Conservation (phyloP, 1,140 invertebrate genomes). For the Drosophila oshimai region DNA sequence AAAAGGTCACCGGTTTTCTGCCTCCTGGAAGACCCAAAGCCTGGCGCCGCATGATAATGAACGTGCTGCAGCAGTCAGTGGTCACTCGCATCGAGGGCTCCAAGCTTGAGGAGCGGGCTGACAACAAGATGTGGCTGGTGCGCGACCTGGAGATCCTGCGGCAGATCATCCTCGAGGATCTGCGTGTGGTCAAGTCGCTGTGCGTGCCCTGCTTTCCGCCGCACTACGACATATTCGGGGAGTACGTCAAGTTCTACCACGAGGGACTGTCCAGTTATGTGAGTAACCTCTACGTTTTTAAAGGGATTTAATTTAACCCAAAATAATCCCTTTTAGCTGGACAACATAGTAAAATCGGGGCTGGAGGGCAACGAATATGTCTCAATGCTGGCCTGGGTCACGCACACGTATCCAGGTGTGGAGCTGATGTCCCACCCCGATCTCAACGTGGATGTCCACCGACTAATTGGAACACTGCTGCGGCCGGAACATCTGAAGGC, state of each 20-base stretch:
- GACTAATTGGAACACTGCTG: conserved; percentile 87
- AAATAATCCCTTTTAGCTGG: conserved; percentile 85
- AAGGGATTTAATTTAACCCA: background rate
- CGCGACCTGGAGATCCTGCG: conserved; percentile 89
- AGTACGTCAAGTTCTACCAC: conserved; percentile 97
- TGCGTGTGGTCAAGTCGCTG: conserved; percentile 95
- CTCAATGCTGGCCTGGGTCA: conserved; percentile 95
- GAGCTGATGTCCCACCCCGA: conserved; percentile 95
- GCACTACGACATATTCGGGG: conserved; percentile 95
- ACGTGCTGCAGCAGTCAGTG: conserved; percentile 93
- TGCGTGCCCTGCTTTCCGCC: conserved; percentile 98
- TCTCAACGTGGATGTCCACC: conserved; percentile 89
- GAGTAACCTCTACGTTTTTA: conserved; percentile 74
- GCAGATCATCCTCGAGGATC: conserved; percentile 94
- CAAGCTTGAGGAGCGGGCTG: conserved; percentile 94
- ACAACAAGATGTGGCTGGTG: conserved; percentile 98
- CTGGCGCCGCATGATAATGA: conserved; percentile 94
- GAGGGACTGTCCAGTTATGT: conserved; percentile 92
- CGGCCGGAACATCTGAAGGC: conserved; percentile 89
- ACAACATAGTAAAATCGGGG: conserved; percentile 93
- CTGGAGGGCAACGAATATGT: conserved; percentile 98
- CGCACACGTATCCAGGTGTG: conserved; percentile 91
- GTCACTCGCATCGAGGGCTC: conserved; percentile 93
- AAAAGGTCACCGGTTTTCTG: conserved; percentile 93
- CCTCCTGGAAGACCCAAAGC: conserved; percentile 96